phyloP scores from a whole-genome alignment of 2,797 vertebrate genomes.

The Huso huso region DNA sequence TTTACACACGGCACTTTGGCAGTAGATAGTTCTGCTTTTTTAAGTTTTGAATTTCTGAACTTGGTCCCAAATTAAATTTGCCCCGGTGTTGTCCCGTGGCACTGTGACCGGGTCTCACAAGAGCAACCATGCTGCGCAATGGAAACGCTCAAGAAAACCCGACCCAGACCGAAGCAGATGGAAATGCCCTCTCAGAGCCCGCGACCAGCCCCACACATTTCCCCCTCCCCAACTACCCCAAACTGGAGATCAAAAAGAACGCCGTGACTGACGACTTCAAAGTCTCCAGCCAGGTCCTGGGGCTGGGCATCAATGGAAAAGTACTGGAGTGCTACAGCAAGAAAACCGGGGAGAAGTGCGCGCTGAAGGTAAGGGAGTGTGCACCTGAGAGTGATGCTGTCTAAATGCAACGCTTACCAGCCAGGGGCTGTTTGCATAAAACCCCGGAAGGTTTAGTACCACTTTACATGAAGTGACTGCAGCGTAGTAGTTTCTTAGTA shows the following conservation, averaged over 20 bases:
- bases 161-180: slow-evolving; percentile 2
- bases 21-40: too few relatives aligned
- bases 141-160: slow-evolving; percentile 41
- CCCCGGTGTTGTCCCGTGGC: neutral
- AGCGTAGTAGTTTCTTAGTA: neutral
- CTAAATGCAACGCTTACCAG: too few relatives aligned
- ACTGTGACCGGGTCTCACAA: too few relatives aligned
- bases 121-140: slow-evolving; percentile 58
- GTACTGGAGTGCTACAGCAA: slow-evolving; percentile 87
- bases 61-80: too few relatives aligned
- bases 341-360: slow-evolving; percentile 84
- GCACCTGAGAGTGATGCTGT: neutral
- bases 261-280: slow-evolving; percentile 93
- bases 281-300: slow-evolving; percentile 86
- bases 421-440: too few relatives aligned
- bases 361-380: slow-evolving; percentile 73
- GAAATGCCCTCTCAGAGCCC: slow-evolving; percentile 10
- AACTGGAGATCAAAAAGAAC: slow-evolving; percentile 80
- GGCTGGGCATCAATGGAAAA: slow-evolving; percentile 94
- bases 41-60: too few relatives aligned
- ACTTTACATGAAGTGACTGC: neutral
- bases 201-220: slow-evolving; percentile 35
- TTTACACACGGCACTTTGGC: too few relatives aligned
- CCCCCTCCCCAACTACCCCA: slow-evolving; percentile 49
- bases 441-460: too few relatives aligned